A percentile compares a stretch with the other conserved stretches of the same genome.
Conservation (phyloP, 2,888 invertebrate genomes). For the Brenthis daphne region DNA sequence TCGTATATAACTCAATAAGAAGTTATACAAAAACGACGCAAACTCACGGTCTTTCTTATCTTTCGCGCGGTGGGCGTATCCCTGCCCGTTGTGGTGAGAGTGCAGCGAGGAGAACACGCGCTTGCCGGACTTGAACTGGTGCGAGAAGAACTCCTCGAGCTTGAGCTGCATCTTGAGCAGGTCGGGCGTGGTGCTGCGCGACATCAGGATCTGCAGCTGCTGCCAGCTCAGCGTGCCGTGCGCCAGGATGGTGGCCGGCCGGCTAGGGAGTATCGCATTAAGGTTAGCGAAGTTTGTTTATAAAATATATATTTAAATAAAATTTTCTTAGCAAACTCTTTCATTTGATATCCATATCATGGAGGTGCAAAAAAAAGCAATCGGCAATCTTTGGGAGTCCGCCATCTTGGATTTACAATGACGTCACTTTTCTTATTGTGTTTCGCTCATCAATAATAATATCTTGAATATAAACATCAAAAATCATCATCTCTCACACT, state of each 20-base stretch:
- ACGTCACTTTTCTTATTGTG: no score
- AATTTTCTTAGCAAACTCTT: no score
- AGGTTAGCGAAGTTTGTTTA: no score
- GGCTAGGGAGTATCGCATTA: constrained; percentile 57
- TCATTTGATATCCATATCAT: no score
- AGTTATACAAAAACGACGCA: neutral
- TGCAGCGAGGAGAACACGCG: constrained; percentile 90
- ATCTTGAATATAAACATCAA: no score
- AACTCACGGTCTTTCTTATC: constrained; percentile 61
- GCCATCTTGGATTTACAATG: no score
- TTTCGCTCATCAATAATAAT: no score
- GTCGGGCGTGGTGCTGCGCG: constrained; percentile 98
- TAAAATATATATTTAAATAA: no score
- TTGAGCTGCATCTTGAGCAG: constrained; percentile 98
- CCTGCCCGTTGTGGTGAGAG: constrained; percentile 50
- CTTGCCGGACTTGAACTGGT: constrained; percentile 98
- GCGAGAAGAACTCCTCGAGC: constrained; percentile 98
- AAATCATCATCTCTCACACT: no score
- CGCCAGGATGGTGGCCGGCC: constrained; percentile 93
- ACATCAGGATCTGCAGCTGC: constrained; percentile 97
- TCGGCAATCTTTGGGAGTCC: no score
- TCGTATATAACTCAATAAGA: neutral
- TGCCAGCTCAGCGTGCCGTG: constrained; percentile 97
- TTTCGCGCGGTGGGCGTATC: constrained; percentile 1
- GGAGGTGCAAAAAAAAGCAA: no score